A percentile compares a stretch with the other conserved stretches of the same genome.
phyloP scores from a whole-genome alignment of 2,888 invertebrate genomes.

The Bibio marci region DNA sequence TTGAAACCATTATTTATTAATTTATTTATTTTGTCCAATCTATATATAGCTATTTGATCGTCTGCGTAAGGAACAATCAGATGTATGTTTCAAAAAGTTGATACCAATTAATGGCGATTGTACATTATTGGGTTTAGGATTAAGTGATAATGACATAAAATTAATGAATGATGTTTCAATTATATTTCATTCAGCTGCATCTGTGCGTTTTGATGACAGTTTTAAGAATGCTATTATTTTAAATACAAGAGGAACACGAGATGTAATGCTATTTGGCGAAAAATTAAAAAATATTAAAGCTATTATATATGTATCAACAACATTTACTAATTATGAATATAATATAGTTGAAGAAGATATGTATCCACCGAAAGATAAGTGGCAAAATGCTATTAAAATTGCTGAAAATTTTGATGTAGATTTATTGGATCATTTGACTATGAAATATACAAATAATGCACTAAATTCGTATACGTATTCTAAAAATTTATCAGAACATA shows the following conservation, averaged over 20 bases:
- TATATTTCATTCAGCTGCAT: slow-evolving; percentile 65
- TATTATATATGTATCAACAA: slow-evolving; percentile 70
- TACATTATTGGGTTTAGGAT: slow-evolving; percentile 36
- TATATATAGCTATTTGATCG: slow-evolving; percentile 15
- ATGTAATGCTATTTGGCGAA: slow-evolving; percentile 41
- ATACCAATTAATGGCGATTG: slow-evolving; percentile 46
- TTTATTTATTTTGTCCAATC: no score
- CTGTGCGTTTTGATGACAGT: slow-evolving; percentile 66
- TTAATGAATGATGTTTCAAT: slow-evolving; percentile 43
- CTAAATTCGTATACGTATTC: slow-evolving; percentile 89
- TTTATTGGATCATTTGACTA: slow-evolving; percentile 35
- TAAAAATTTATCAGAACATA: slow-evolving; percentile 71
- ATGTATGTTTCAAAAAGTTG: slow-evolving; percentile 40
- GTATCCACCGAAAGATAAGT: slow-evolving; percentile 42
- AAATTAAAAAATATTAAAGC: slow-evolving; percentile 28
- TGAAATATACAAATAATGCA: slow-evolving; percentile 45
- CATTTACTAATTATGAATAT: slow-evolving; percentile 68
- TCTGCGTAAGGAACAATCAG: slow-evolving; percentile 7
- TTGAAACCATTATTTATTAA: background rate
- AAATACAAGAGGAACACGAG: slow-evolving; percentile 48
- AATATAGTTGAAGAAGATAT: slow-evolving; percentile 56
- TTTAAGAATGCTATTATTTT: slow-evolving; percentile 43
- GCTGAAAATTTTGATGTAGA: slow-evolving; percentile 43
- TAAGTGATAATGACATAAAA: slow-evolving; percentile 31
- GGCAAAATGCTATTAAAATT: slow-evolving; percentile 46